Percentiles rank a stretch among this genome's conserved stretches.
Evolutionary conservation across 2,113 vertebrate genomes (phyloP).

Genomic region (Anser brachyrhynchus): DNA sequence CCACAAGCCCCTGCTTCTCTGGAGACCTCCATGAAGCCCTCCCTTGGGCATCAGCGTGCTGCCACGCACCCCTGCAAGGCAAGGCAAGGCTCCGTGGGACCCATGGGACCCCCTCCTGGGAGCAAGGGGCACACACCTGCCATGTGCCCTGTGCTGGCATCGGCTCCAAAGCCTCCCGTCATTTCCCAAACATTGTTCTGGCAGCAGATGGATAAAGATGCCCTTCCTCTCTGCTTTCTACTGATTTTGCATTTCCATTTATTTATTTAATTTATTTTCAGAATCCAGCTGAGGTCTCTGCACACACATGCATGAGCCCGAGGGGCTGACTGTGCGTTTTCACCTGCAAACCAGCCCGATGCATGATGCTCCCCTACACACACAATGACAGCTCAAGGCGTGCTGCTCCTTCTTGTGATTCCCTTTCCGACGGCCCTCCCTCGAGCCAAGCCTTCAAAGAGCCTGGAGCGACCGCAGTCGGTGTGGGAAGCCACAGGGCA

Average conservation of each 20-base stretch:
- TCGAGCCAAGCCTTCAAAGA: neutral
- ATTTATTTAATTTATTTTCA: too few species aligned
- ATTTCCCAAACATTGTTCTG: fast-evolving
- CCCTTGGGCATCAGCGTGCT: neutral
- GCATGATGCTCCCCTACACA: fast-evolving
- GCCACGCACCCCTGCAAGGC: neutral
- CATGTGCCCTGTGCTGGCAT: neutral
- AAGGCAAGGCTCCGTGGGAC: neutral
- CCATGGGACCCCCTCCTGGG: neutral
- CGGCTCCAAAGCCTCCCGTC: neutral
- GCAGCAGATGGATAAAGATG: neutral
- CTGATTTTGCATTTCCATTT: neutral
- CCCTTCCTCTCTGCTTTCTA: neutral
- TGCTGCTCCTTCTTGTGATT: neutral
- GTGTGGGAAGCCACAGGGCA: neutral
- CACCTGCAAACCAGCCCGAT: too few species aligned
- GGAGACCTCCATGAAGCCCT: neutral
- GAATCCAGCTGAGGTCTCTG: neutral
- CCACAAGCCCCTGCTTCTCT: neutral
- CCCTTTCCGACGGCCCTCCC: neutral
- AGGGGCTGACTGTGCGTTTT: neutral
- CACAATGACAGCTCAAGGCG: fast-evolving
- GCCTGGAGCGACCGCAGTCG: neutral
- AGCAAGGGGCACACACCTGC: neutral
- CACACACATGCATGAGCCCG: neutral